Evolutionary conservation across 1,140 invertebrate species (phyloP).

Genomic region (Drusus annulatus): DNA sequence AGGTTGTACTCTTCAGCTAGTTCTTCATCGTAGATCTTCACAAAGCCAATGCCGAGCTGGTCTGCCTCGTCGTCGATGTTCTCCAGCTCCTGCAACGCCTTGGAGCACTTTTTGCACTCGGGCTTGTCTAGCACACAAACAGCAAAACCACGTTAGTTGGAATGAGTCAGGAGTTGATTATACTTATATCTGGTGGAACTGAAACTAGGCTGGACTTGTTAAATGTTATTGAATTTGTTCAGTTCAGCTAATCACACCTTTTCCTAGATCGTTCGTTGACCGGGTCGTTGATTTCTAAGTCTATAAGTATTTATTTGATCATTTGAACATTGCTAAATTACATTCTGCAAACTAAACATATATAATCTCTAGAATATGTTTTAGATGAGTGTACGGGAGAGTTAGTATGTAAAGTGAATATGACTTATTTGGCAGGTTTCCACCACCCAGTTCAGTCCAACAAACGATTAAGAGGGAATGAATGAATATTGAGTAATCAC

Average conservation of each 20-base stretch:
- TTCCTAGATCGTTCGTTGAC: background rate
- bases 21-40: conserved; percentile 93
- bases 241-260: background rate
- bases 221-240: background rate
- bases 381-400: background rate
- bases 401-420: conserved; percentile 22
- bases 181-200: background rate
- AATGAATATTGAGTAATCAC: conserved; percentile 28
- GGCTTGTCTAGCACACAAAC: conserved; percentile 82
- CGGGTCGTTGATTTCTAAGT: background rate
- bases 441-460: background rate
- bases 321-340: conserved; percentile 7
- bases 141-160: conserved; percentile 5
- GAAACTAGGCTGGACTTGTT: background rate
- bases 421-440: conserved; percentile 34
- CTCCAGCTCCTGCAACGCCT: conserved; percentile 90
- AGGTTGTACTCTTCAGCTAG: conserved; percentile 94
- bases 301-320: background rate
- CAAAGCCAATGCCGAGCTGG: conserved; percentile 93
- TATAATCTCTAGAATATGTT: background rate
- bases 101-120: conserved; percentile 92
- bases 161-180: background rate
- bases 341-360: background rate
- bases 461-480: conserved; percentile 27
- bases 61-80: conserved; percentile 98